Evolutionary conservation across 2,888 invertebrate genomes (phyloP).

Genomic region (Baronia brevicornis): DNA sequence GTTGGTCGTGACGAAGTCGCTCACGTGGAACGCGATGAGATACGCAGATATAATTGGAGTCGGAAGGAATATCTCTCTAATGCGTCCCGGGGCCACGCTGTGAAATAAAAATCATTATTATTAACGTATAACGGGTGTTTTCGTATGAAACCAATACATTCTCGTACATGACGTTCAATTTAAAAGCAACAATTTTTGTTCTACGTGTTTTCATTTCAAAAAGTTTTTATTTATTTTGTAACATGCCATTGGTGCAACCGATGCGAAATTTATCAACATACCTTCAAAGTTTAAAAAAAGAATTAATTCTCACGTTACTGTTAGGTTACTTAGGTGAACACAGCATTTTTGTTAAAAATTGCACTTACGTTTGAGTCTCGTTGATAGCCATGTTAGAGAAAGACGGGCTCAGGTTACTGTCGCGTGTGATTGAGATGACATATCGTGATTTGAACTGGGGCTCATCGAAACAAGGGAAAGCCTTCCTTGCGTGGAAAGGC

Average conservation of each 20-base stretch:
- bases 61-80: constrained; percentile 63
- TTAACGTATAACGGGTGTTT: constrained; percentile 1
- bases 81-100: constrained; percentile 32
- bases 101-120: constrained; percentile 10
- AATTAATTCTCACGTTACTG: too few species aligned
- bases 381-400: constrained; percentile 81
- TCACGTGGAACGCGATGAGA: constrained; percentile 88
- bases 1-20: constrained; percentile 76
- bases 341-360: background rate
- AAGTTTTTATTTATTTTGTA: too few species aligned
- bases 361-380: constrained; percentile 38
- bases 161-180: too few species aligned
- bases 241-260: too few species aligned
- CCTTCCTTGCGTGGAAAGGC: constrained; percentile 84
- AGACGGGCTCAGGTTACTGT: constrained; percentile 59
- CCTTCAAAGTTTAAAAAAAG: background rate
- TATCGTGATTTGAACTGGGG: constrained; percentile 87
- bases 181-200: too few species aligned
- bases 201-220: too few species aligned
- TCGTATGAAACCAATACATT: too few species aligned
- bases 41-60: constrained; percentile 87
- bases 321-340: too few species aligned
- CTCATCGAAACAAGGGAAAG: constrained; percentile 93
- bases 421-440: constrained; percentile 78
- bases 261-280: too few species aligned